Evolutionary conservation across 2,888 invertebrate genomes (phyloP).

Genomic region (Rhagophthalmus giganteus): DNA sequence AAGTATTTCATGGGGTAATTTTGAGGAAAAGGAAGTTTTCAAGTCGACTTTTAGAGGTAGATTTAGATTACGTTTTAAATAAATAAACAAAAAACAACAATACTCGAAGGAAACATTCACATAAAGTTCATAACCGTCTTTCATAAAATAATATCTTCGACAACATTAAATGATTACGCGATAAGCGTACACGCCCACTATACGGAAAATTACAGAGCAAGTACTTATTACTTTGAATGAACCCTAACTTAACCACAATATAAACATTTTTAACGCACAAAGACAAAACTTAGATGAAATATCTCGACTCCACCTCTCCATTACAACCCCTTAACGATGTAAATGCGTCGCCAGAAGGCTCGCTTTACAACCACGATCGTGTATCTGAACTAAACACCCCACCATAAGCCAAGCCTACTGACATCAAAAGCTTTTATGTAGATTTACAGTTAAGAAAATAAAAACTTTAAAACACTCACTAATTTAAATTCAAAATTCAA

Average conservation of each 20-base stretch:
- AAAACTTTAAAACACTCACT: slow-evolving; percentile 54
- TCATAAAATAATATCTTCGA: too few relatives aligned
- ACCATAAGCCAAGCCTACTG: slow-evolving; percentile 50
- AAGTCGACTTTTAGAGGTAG: too few relatives aligned
- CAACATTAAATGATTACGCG: too few relatives aligned
- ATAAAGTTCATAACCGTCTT: too few relatives aligned
- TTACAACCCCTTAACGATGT: slow-evolving; percentile 54
- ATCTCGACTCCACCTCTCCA: slow-evolving; percentile 51
- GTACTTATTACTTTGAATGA: slow-evolving; percentile 21
- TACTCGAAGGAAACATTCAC: too few relatives aligned
- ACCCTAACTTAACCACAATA: slow-evolving; percentile 43
- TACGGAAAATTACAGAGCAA: slow-evolving; percentile 22
- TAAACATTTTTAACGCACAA: slow-evolving; percentile 55
- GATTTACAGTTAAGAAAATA: slow-evolving; percentile 54
- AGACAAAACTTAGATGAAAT: slow-evolving; percentile 55
- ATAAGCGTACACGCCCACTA: slow-evolving; percentile 17
- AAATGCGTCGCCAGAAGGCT: slow-evolving; percentile 52
- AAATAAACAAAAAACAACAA: too few relatives aligned
- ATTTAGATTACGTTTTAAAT: too few relatives aligned
- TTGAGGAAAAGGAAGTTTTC: too few relatives aligned
- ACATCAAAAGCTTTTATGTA: slow-evolving; percentile 56
- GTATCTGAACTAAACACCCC: slow-evolving; percentile 46
- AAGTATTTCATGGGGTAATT: too few relatives aligned
- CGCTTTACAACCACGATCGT: slow-evolving; percentile 44
- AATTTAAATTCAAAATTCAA: slow-evolving; percentile 46